Conservation (phyloP, 2,888 invertebrate species). For the Argyresthia albistria region DNA sequence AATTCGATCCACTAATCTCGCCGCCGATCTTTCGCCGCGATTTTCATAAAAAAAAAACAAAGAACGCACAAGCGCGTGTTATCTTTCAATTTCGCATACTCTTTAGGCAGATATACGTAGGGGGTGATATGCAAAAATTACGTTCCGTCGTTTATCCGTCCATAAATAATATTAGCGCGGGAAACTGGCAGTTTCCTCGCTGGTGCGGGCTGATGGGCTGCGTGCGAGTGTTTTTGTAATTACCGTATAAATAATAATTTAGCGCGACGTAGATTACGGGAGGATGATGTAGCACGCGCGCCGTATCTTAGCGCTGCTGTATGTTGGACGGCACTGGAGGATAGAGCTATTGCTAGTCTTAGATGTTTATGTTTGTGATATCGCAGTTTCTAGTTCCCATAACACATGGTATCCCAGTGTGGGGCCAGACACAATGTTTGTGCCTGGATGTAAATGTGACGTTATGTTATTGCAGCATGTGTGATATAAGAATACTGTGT, state of each 20-base stretch:
- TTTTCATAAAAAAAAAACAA: neutral
- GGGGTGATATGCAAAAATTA: constrained; percentile 65
- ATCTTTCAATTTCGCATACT: constrained; percentile 52
- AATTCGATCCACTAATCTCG: no score
- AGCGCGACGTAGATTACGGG: constrained; percentile 58
- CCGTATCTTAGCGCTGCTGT: constrained; percentile 14
- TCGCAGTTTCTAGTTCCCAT: no score
- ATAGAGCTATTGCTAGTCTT: no score
- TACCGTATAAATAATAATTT: constrained; percentile 72
- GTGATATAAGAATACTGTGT: no score
- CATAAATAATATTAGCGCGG: constrained; percentile 4
- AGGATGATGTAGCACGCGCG: constrained; percentile 48
- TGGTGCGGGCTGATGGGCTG: constrained; percentile 42
- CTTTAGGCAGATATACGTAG: constrained; percentile 25
- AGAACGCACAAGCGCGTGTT: constrained; percentile 16
- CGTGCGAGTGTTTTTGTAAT: constrained; percentile 67
- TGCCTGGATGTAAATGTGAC: no score
- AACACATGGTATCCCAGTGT: no score
- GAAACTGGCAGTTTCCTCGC: constrained; percentile 51
- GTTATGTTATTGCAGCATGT: no score
- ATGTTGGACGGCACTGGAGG: constrained; percentile 6
- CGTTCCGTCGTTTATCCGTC: constrained; percentile 20
- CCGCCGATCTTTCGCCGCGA: neutral
- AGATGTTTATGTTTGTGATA: no score
- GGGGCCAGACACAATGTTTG: no score